These are phyloP conservation scores for Acromyrmex charruanus DNA, from an alignment of 1,140 invertebrate genomes.

Conservation along the genomic window DNA sequence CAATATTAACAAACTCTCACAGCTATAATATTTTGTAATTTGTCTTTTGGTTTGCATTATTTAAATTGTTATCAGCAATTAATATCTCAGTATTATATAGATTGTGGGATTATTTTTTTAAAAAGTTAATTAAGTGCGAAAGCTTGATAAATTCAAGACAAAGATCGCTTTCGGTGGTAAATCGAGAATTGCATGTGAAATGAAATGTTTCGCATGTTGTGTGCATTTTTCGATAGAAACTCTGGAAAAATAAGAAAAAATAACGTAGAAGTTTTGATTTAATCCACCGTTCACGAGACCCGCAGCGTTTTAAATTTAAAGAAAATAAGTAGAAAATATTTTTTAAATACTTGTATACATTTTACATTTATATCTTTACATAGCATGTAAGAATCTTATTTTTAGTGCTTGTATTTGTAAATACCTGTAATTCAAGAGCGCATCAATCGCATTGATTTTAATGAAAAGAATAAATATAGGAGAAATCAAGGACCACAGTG, in stretches of 20 bases:
- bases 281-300: background rate
- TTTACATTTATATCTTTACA: background rate
- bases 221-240: background rate
- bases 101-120: background rate
- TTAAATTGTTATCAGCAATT: background rate
- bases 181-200: constrained; percentile 35
- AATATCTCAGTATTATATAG: background rate
- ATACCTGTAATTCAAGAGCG: background rate
- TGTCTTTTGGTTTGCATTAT: background rate
- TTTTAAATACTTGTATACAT: background rate
- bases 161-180: background rate
- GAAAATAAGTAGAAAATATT: background rate
- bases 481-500: background rate
- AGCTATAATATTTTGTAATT: background rate
- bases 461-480: background rate
- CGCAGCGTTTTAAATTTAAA: background rate
- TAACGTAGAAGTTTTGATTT: background rate
- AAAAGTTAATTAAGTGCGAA: background rate
- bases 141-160: background rate
- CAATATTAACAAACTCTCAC: background rate
- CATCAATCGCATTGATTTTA: constrained; percentile 21
- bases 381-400: background rate
- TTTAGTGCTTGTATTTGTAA: background rate
- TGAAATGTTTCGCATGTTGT: constrained; percentile 14
- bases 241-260: background rate